These are phyloP conservation scores for Copidosoma aretas DNA, from an alignment of 2,888 invertebrate genomes.

Conservation along the genomic window DNA sequence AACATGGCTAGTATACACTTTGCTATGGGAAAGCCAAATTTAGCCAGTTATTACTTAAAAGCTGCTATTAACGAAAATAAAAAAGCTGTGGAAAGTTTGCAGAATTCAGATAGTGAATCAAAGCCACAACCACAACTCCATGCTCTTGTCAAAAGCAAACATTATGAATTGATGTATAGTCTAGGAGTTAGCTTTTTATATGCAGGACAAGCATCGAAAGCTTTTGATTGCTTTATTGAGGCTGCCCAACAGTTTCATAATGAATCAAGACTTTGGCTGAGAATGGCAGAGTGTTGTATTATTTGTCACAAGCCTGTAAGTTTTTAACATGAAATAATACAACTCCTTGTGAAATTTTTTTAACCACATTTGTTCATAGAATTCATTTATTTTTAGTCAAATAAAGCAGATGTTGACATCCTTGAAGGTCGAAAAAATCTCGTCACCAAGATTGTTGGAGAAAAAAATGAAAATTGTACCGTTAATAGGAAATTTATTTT, in stretches of 20 bases:
- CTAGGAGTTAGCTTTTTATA: constrained; percentile 84
- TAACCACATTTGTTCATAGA: background rate
- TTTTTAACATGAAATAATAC: constrained; percentile 15
- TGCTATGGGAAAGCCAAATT: constrained; percentile 79
- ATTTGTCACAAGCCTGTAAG: constrained; percentile 71
- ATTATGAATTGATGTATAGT: constrained; percentile 78
- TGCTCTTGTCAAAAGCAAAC: constrained; percentile 68
- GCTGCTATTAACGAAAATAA: constrained; percentile 80
- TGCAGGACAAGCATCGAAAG: constrained; percentile 79
- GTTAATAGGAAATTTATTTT: constrained; percentile 71
- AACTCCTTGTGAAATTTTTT: too few relatives aligned
- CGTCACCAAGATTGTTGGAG: constrained; percentile 65
- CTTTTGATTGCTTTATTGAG: constrained; percentile 90
- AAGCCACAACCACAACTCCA: constrained; percentile 65
- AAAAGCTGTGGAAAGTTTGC: constrained; percentile 58
- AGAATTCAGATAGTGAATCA: constrained; percentile 12
- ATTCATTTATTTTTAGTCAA: constrained; percentile 62
- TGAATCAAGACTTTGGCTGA: constrained; percentile 89
- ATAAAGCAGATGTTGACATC: constrained; percentile 70
- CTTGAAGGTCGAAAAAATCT: constrained; percentile 68
- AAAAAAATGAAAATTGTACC: constrained; percentile 62
- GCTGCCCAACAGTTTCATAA: constrained; percentile 84
- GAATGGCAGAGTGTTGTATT: constrained; percentile 93
- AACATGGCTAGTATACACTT: constrained; percentile 84
- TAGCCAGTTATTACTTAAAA: constrained; percentile 81